phyloP scores from a whole-genome alignment of 2,888 invertebrate genomes.

The Brenthis ino region DNA sequence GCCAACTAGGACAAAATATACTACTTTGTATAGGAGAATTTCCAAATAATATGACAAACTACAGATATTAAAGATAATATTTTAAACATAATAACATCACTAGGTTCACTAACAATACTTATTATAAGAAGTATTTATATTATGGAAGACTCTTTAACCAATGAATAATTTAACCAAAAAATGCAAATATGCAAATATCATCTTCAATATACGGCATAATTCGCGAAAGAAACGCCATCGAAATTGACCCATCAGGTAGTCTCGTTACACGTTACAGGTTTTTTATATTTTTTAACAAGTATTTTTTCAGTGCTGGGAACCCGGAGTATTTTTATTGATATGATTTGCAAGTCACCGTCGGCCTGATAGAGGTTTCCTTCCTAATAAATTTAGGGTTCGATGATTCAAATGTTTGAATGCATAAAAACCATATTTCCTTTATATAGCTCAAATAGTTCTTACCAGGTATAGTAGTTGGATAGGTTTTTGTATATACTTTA shows the following conservation, averaged over 20 bases:
- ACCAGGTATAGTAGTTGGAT: no score
- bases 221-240: constrained; percentile 30
- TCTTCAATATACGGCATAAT: background rate
- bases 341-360: constrained; percentile 62
- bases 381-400: constrained; percentile 41
- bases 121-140: no score
- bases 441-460: background rate
- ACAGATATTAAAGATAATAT: background rate
- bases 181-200: background rate
- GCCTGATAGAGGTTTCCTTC: constrained; percentile 58
- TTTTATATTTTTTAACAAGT: constrained; percentile 51
- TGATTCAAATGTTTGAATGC: no score
- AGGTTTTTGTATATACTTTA: no score
- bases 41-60: background rate
- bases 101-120: no score
- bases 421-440: no score
- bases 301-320: constrained; percentile 48
- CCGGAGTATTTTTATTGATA: constrained; percentile 49
- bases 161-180: background rate
- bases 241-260: constrained; percentile 66
- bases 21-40: background rate
- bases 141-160: no score
- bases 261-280: constrained; percentile 56
- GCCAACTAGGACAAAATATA: no score
- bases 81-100: no score